Evolutionary conservation across 2,113 vertebrate species (phyloP).

Genomic region (Calidris pygmaea): DNA sequence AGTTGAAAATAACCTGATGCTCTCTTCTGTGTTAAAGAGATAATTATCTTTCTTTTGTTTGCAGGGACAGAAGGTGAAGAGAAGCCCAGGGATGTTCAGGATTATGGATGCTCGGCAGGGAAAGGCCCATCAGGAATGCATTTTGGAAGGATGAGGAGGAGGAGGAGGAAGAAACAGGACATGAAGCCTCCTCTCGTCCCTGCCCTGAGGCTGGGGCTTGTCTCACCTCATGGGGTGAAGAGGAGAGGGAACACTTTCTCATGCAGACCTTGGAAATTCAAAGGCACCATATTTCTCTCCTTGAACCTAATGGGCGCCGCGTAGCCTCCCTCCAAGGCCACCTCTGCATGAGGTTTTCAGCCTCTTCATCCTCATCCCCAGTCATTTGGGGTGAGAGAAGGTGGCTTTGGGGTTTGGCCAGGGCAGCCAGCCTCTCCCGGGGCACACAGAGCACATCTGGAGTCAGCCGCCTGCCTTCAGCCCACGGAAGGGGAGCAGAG

Average conservation of each 20-base stretch:
- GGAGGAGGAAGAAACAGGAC: not conserved
- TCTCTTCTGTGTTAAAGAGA: not conserved
- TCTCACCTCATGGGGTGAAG: not conserved
- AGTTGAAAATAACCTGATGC: not conserved
- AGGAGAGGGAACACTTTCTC: not conserved
- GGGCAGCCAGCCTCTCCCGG: not conserved
- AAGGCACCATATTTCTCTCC: not conserved
- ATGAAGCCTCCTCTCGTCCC: accelerated
- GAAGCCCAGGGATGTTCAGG: not conserved
- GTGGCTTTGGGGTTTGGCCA: not conserved
- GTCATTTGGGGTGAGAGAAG: not conserved
- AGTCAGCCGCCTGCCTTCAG: not conserved
- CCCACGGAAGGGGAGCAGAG: not conserved
- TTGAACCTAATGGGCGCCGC: accelerated
- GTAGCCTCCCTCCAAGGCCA: not conserved
- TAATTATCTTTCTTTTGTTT: not conserved
- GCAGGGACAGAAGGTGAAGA: not conserved
- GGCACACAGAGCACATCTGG: not conserved
- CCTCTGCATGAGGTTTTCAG: not conserved
- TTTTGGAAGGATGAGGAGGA: not conserved
- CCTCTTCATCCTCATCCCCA: not conserved
- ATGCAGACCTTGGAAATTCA: not conserved
- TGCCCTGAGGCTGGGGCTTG: not conserved
- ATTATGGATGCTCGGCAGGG: accelerated
- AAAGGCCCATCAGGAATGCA: not conserved